Evolutionary conservation across 2,113 vertebrate genomes (phyloP).

Genomic region (Centropristis striata): DNA sequence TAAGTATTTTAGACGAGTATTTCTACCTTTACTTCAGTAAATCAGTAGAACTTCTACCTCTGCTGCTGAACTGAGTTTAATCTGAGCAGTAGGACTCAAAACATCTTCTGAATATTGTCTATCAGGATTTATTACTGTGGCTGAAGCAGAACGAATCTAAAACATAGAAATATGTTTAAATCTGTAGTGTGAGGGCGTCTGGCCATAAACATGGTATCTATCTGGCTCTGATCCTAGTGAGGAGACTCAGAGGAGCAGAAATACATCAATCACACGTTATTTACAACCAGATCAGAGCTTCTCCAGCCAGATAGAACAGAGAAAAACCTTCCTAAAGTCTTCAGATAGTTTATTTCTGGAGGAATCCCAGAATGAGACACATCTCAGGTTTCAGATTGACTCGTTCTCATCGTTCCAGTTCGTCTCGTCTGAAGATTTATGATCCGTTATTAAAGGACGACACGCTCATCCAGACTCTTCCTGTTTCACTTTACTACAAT

Average conservation of each 20-base stretch:
- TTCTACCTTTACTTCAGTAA: no score
- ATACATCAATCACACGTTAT: conserved; percentile 59
- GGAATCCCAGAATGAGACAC: conserved; percentile 11
- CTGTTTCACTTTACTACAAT: no score
- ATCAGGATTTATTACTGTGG: conserved; percentile 41
- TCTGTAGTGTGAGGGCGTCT: background rate
- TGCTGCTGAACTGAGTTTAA: conserved; percentile 39
- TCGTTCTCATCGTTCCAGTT: conserved; percentile 20
- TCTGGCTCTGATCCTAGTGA: conserved; percentile 56
- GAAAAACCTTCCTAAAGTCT: conserved; percentile 49
- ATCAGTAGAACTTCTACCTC: no score
- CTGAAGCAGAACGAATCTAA: conserved; percentile 40
- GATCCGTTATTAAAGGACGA: conserved; percentile 29
- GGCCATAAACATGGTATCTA: background rate
- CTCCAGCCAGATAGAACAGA: conserved; percentile 31
- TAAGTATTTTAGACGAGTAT: no score
- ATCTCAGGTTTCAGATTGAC: background rate
- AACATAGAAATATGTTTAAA: conserved; percentile 37
- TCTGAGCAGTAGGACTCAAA: conserved; percentile 34
- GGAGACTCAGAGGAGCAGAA: conserved; percentile 34
- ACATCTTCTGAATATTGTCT: conserved; percentile 37
- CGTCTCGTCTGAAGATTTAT: conserved; percentile 17
- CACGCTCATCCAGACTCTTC: background rate
- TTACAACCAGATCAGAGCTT: conserved; percentile 50
- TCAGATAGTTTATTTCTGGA: conserved; percentile 52